Evolutionary conservation across 2,113 vertebrate genomes (phyloP).

Genomic region (Maccullochella peelii): DNA sequence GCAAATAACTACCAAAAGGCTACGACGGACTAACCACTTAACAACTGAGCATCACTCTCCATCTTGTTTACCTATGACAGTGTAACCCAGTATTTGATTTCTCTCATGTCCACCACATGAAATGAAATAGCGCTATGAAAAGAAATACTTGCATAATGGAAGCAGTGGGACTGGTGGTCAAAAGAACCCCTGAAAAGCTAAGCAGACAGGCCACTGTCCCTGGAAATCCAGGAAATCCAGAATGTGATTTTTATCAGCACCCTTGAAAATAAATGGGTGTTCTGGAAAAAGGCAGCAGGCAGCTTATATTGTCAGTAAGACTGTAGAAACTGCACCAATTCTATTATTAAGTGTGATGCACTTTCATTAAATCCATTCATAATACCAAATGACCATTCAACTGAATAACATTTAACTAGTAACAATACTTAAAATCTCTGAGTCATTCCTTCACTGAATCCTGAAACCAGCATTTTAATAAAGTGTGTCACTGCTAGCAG

Average conservation of each 20-base stretch:
- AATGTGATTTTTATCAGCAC: constrained; percentile 67
- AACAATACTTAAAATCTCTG: not conserved
- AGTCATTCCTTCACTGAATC: constrained; percentile 22
- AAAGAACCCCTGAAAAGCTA: constrained; percentile 18
- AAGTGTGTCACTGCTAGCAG: constrained; percentile 33
- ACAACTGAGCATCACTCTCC: constrained; percentile 56
- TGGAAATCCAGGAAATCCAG: constrained; percentile 66
- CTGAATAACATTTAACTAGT: constrained; percentile 1
- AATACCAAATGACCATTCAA: not conserved
- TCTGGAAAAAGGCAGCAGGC: constrained; percentile 5
- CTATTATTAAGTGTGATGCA: not conserved
- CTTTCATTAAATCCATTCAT: constrained; percentile 10
- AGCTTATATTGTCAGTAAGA: not conserved
- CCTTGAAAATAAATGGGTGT: constrained; percentile 6
- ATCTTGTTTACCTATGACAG: constrained; percentile 69
- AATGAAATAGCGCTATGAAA: constrained; percentile 53
- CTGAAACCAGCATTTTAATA: constrained; percentile 42
- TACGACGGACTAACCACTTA: not conserved
- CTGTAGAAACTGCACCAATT: not conserved
- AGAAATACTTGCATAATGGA: constrained; percentile 31
- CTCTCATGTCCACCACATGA: constrained; percentile 35
- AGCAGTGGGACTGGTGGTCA: constrained; percentile 10
- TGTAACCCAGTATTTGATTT: constrained; percentile 49
- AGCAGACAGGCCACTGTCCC: constrained; percentile 18
- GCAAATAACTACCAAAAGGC: constrained; percentile 60